A percentile compares a stretch with the other conserved stretches of the same genome.
phyloP scores from a whole-genome alignment of 2,797 vertebrate genomes.

The Sylvia borin region DNA sequence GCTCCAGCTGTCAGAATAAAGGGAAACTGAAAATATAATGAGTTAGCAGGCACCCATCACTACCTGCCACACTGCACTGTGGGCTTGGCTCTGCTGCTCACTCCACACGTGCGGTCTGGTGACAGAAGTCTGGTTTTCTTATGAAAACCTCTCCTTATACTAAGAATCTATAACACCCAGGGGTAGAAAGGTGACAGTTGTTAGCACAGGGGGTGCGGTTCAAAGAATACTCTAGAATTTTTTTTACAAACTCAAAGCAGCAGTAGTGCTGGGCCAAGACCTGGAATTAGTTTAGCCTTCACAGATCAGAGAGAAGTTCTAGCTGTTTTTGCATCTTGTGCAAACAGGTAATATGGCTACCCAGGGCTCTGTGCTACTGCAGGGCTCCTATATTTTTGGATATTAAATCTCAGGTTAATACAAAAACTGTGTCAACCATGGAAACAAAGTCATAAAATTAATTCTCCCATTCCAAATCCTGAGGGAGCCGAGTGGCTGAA shows the following conservation, averaged over 20 bases:
- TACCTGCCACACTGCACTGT: rapidly evolving
- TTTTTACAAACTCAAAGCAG: not conserved
- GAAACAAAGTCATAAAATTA: not conserved
- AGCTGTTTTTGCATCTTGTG: not conserved
- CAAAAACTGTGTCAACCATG: not conserved
- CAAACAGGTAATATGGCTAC: not conserved
- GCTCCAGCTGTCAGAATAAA: rapidly evolving
- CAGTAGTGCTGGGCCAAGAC: not conserved
- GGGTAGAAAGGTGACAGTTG: not conserved
- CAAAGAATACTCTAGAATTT: not conserved
- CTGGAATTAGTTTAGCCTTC: not conserved
- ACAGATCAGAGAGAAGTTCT: not conserved
- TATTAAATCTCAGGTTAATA: not conserved
- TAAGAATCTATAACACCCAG: not conserved
- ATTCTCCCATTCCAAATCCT: not conserved
- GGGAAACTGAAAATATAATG: not conserved
- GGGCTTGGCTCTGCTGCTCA: rapidly evolving
- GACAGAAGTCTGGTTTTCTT: not conserved
- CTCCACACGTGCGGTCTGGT: rapidly evolving
- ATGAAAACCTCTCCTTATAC: not conserved
- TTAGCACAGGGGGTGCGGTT: not conserved
- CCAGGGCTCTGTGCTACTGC: not conserved
- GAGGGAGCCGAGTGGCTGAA: not conserved
- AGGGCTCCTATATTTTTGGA: not conserved
- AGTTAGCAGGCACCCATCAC: not conserved